Evolutionary conservation across 1,140 invertebrate genomes (phyloP), one percentile per base, ranked within the genome.

Genomic region (Pogonognathellus flavescens): DNA sequence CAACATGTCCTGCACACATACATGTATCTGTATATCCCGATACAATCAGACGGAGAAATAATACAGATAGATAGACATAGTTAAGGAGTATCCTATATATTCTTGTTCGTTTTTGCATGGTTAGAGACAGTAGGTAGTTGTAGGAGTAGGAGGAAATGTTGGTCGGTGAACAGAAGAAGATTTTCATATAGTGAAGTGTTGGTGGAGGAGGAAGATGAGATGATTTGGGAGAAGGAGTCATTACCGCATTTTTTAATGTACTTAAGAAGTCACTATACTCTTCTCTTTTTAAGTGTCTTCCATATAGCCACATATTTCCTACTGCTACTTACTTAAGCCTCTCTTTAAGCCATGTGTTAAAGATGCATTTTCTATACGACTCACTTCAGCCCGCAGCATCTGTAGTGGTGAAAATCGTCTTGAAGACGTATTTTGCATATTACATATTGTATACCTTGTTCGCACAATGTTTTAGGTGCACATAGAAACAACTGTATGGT

Each of bases 151-250:
- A 66, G 62, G 62, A 66, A 66, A 66, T 66, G 20, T 25, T 66
- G 22, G 62, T 25, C 20, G 20, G 62, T 66, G 62, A 25, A 66
- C 20, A 9, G 62, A 25, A 66, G 20, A 9, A 31, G 6, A 20
- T 20, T 18, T n/a, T 60, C n/a, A 60, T 22, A 11, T 25, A 66
- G 62, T 25, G 25, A 25, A 66, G 62, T 66, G 62, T 14, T 1
- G 62, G 22, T 66, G 31, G 31, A 41, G 31, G 62, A 66, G 62
- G 62, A 66, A 66, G 62, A 66, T 66, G 60, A 66, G 60, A 7
- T 66, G 60, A 41, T 9, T 41, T 66, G 62, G 62, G 62, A 31
- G 62, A 31, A 25, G 59, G 62, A 66, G 25, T 66, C n/a, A 60
- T 60, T 60, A 20, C 62, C 62, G 22, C 59, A 66, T 66, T 66